Conservation (phyloP, 92 coral and sea anemone genomes). For the Micromussa lordhowensis region DNA sequence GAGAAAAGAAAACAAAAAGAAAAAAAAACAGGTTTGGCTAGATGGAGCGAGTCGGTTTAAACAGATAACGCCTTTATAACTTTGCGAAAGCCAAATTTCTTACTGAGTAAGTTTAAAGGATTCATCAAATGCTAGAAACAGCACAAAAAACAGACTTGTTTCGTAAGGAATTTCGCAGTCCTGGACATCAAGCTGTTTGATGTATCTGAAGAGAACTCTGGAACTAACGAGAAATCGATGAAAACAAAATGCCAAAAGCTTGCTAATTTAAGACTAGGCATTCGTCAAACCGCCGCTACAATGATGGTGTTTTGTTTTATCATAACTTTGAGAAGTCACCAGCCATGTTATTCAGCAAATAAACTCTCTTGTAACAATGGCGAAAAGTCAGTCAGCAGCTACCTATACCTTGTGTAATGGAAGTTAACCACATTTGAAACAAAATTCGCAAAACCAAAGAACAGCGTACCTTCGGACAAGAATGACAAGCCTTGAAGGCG, state of each 20-base stretch:
- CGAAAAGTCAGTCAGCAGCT: not conserved
- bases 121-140: not conserved
- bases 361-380: not conserved
- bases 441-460: not conserved
- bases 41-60: not conserved
- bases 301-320: not conserved
- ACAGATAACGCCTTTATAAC: not conserved
- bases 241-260: not conserved
- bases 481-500: not conserved
- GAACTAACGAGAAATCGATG: not conserved
- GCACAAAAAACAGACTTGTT: not conserved
- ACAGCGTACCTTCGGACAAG: constrained; percentile 37
- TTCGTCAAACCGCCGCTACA: not conserved
- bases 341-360: not conserved
- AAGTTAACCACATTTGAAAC: not conserved
- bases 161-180: not conserved
- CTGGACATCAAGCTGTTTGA: not conserved
- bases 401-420: not conserved
- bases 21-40: not conserved
- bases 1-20: not conserved
- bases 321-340: not conserved
- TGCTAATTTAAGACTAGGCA: not conserved
- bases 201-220: not conserved
- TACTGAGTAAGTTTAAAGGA: not conserved
- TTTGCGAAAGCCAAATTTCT: not conserved